These are phyloP conservation scores for Polyergus mexicanus DNA, from an alignment of 1,140 invertebrate genomes.

Conservation along the genomic window DNA sequence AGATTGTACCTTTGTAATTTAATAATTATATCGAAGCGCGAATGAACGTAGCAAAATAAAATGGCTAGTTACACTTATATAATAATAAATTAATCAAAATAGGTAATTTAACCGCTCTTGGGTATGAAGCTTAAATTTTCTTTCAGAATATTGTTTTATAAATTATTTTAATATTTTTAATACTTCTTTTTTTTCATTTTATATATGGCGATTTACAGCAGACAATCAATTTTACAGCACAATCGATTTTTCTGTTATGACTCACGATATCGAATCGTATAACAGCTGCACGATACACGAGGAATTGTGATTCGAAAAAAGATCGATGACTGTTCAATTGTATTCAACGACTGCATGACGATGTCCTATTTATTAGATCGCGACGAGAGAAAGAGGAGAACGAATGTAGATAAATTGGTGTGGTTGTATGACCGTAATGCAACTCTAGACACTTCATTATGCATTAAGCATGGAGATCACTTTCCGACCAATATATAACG, in stretches of 20 bases:
- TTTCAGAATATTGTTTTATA: neutral
- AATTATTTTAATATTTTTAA: constrained; percentile 5
- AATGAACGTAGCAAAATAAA: neutral
- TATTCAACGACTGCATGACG: neutral
- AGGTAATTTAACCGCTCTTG: neutral
- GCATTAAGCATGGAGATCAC: constrained; percentile 9
- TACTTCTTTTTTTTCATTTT: neutral
- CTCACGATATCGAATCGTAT: neutral
- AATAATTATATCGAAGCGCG: constrained; percentile 1
- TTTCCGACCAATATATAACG: neutral
- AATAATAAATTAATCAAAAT: constrained; percentile 28
- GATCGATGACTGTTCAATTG: neutral
- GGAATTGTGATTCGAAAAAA: constrained; percentile 12
- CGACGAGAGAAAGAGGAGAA: neutral
- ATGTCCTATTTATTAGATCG: neutral
- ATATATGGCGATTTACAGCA: neutral
- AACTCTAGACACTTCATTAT: constrained; percentile 42
- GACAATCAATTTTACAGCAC: neutral
- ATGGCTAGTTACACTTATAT: neutral
- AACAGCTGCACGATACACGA: neutral
- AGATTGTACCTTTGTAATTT: constrained; percentile 39
- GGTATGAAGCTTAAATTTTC: neutral
- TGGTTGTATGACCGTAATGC: constrained; percentile 8
- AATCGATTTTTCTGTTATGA: neutral
- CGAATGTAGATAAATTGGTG: too few relatives aligned